Conservation (phyloP, 2,888 invertebrate species). For the Cephus rjabovi region DNA sequence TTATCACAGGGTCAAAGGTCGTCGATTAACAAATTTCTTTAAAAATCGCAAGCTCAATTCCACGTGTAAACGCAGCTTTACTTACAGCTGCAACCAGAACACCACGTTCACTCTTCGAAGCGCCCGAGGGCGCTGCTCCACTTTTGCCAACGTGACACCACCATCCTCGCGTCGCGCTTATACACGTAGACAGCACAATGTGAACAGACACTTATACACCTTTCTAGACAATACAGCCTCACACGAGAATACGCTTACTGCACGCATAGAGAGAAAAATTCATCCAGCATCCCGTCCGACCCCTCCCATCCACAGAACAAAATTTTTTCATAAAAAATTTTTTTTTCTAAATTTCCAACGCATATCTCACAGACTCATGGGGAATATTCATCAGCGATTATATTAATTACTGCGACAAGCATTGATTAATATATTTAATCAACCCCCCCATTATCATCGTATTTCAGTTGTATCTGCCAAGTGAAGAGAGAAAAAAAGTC, state of each 20-base stretch:
- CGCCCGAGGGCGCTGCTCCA: constrained; percentile 50
- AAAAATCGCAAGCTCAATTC: background rate
- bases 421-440: background rate
- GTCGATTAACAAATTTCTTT: background rate
- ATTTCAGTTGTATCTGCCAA: background rate
- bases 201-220: background rate
- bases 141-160: constrained; percentile 43
- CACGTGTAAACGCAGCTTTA: constrained; percentile 23
- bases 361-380: background rate
- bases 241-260: background rate
- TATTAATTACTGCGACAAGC: background rate
- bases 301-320: background rate
- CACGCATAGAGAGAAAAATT: constrained; percentile 7
- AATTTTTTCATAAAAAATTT: background rate
- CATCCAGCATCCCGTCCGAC: background rate
- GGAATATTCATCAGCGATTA: background rate
- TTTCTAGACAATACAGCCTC: background rate
- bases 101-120: constrained; percentile 29
- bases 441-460: background rate
- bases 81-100: constrained; percentile 33
- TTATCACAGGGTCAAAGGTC: constrained; percentile 13
- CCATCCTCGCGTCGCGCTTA: constrained; percentile 27
- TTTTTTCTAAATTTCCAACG: background rate
- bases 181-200: constrained; percentile 19
- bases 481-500: background rate